Evolutionary conservation across 2,888 invertebrate genomes (phyloP).

Genomic region (Plebejus anna): DNA sequence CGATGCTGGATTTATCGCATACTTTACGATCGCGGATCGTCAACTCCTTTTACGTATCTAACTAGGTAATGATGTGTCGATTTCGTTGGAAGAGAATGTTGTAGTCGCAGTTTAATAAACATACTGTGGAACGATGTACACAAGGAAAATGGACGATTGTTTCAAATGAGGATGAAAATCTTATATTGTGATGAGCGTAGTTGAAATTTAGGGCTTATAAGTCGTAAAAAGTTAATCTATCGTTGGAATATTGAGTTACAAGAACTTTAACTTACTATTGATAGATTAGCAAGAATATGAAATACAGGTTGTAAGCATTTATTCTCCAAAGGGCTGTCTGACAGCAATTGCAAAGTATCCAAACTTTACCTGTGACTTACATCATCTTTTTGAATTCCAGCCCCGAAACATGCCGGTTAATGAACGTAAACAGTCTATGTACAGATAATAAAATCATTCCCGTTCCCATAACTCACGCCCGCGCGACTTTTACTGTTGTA

Average conservation of each 20-base stretch:
- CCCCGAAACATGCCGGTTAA: constrained; percentile 40
- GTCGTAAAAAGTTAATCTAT: no score
- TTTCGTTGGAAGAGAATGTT: constrained; percentile 18
- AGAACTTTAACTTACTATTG: no score
- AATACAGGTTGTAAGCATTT: no score
- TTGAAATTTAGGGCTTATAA: no score
- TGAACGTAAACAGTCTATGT: constrained; percentile 51
- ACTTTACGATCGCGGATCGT: constrained; percentile 16
- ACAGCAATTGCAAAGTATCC: neutral
- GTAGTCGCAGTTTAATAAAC: neutral
- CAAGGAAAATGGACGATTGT: neutral
- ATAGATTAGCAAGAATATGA: no score
- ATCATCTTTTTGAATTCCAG: constrained; percentile 35
- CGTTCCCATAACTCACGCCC: constrained; percentile 56
- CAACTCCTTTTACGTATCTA: constrained; percentile 24
- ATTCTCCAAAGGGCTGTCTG: no score
- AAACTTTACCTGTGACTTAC: neutral
- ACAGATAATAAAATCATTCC: constrained; percentile 68
- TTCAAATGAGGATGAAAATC: neutral
- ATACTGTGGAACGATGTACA: neutral
- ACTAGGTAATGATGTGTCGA: constrained; percentile 31
- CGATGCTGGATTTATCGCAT: constrained; percentile 9
- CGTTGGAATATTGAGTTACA: no score
- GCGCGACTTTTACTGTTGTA: constrained; percentile 70
- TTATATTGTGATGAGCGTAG: no score